Conservation (phyloP, 2,888 invertebrate species). For the Rhamnusium bicolor region DNA sequence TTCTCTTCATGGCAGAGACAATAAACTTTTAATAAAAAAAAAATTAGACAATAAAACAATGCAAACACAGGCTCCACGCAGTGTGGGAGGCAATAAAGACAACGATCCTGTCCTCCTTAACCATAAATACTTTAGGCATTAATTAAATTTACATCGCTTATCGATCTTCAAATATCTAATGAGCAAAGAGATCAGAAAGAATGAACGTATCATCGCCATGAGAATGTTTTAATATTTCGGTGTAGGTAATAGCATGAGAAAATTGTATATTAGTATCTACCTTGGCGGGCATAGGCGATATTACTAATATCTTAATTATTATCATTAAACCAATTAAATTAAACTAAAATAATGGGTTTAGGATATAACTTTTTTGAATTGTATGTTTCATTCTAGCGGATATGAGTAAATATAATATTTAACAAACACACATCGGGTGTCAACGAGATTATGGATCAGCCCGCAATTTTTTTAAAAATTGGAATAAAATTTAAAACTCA, state of each 20-base stretch:
- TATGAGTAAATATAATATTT: no score
- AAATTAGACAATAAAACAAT: slow-evolving; percentile 9
- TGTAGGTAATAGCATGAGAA: neutral
- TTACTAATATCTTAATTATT: neutral
- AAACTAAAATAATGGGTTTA: no score
- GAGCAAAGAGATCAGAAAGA: slow-evolving; percentile 2
- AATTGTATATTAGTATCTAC: slow-evolving; percentile 17
- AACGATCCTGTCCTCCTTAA: slow-evolving; percentile 7
- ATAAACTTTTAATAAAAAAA: slow-evolving; percentile 10
- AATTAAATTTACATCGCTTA: slow-evolving; percentile 23
- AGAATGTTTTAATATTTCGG: neutral
- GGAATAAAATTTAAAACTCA: no score
- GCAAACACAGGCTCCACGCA: neutral
- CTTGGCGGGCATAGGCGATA: neutral
- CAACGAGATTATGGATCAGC: no score
- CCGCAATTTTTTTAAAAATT: no score
- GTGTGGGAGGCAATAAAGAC: slow-evolving; percentile 25
- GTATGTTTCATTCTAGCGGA: no score
- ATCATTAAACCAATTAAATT: slow-evolving; percentile 14
- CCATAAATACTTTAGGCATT: slow-evolving; percentile 18
- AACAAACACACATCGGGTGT: no score
- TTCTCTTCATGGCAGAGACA: neutral
- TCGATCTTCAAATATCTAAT: slow-evolving; percentile 27
- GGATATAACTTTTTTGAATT: no score
- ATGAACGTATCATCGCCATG: neutral